phyloP scores from a whole-genome alignment of 2,797 vertebrate species.

The Alca torda region DNA sequence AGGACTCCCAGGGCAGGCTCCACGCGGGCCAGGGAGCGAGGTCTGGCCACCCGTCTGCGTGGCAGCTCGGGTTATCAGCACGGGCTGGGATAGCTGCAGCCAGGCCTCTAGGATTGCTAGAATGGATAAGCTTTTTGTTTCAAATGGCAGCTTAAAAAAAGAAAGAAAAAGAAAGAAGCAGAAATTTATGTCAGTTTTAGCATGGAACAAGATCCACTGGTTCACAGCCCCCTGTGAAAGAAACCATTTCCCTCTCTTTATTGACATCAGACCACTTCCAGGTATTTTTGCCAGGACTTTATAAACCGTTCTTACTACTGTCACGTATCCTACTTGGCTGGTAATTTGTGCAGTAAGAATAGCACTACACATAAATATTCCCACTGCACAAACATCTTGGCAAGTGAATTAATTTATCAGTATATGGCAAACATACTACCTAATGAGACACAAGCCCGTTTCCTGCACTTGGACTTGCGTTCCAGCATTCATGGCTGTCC shows the following conservation, averaged over 20 bases:
- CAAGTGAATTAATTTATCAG: conserved; percentile 19
- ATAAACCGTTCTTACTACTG: not conserved
- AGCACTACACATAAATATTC: not conserved
- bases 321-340: not conserved
- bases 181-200: not conserved
- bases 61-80: not conserved
- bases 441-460: not conserved
- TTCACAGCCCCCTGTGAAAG: not conserved
- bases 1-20: not conserved
- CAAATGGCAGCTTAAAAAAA: not conserved
- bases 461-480: not conserved
- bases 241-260: not conserved
- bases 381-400: not conserved
- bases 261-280: conserved; percentile 3
- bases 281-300: conserved; percentile 17
- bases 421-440: not conserved
- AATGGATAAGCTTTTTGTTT: not conserved
- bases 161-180: not conserved
- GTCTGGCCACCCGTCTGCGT: fast-evolving
- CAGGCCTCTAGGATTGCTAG: not conserved
- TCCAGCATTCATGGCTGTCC: conserved; percentile 30
- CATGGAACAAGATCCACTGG: not conserved
- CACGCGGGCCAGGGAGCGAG: not conserved
- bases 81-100: not conserved
- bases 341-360: not conserved